These are phyloP conservation scores for Anastrepha obliqua DNA, from an alignment of 1,140 invertebrate species.

Conservation along the genomic window DNA sequence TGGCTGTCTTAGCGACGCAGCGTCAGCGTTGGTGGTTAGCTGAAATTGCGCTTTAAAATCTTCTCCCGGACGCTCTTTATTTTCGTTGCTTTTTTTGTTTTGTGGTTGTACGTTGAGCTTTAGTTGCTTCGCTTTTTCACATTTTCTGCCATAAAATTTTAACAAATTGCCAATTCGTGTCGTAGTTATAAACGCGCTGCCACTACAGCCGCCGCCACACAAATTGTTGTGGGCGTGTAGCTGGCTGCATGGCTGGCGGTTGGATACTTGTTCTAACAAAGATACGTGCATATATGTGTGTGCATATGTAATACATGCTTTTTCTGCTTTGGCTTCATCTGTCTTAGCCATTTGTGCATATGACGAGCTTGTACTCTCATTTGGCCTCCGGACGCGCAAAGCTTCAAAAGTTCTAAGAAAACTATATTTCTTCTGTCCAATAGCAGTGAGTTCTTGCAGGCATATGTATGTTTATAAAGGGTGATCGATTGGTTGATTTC, in stretches of 20 bases:
- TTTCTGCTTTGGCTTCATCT: neutral
- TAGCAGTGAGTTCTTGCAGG: neutral
- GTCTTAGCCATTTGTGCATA: neutral
- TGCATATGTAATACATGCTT: neutral
- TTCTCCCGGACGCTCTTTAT: neutral
- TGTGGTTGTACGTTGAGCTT: neutral
- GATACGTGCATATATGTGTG: neutral
- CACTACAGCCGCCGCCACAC: neutral
- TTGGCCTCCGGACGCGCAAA: neutral
- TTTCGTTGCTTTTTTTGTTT: neutral
- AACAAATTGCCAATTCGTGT: conserved; percentile 50
- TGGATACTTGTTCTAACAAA: neutral
- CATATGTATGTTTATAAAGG: too few relatives aligned
- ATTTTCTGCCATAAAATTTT: conserved; percentile 53
- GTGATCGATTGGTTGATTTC: too few relatives aligned
- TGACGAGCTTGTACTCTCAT: neutral
- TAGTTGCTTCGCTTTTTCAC: conserved; percentile 17
- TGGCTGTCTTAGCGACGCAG: too few relatives aligned
- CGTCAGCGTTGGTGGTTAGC: neutral
- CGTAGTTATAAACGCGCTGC: conserved; percentile 7
- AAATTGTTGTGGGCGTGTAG: conserved; percentile 17
- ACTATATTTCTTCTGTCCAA: neutral
- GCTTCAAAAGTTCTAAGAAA: neutral
- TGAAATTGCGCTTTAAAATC: conserved; percentile 1
- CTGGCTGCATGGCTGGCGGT: neutral